These are phyloP conservation scores for Leptodactylus fuscus DNA, from an alignment of 2,113 vertebrate genomes.

Conservation along the genomic window DNA sequence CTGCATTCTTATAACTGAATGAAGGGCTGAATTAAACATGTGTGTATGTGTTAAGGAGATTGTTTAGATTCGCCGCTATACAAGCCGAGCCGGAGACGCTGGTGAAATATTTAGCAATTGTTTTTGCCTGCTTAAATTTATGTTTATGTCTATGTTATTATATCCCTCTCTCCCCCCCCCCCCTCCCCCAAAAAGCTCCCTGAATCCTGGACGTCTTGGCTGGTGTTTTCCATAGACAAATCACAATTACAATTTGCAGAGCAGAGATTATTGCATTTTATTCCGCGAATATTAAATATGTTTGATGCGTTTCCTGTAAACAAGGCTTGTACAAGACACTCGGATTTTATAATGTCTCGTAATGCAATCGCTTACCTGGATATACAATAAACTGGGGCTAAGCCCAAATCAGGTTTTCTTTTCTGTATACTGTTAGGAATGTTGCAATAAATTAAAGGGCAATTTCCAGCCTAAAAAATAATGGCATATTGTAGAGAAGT, in stretches of 20 bases:
- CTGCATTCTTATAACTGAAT: slow-evolving; percentile 62
- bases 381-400: neutral
- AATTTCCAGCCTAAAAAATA: no score
- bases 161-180: neutral
- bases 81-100: slow-evolving; percentile 60
- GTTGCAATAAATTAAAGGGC: no score
- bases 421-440: no score
- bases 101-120: slow-evolving; percentile 65
- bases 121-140: slow-evolving; percentile 61
- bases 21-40: slow-evolving; percentile 67
- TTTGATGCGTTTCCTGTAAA: slow-evolving; percentile 1
- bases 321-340: neutral
- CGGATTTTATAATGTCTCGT: neutral
- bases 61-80: slow-evolving; percentile 63
- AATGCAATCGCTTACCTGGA: neutral
- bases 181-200: neutral
- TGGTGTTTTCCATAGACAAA: neutral
- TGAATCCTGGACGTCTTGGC: neutral
- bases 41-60: slow-evolving; percentile 63
- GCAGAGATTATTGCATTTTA: slow-evolving; percentile 18
- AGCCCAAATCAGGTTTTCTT: no score
- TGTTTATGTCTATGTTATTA: slow-evolving; percentile 29
- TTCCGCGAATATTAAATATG: slow-evolving; percentile 25
- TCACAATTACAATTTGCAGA: slow-evolving; percentile 23
- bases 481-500: no score